A percentile compares a stretch with the other conserved stretches of the same genome.
Conservation (phyloP, 23 tunicate genomes). For the Corella eumyota region DNA sequence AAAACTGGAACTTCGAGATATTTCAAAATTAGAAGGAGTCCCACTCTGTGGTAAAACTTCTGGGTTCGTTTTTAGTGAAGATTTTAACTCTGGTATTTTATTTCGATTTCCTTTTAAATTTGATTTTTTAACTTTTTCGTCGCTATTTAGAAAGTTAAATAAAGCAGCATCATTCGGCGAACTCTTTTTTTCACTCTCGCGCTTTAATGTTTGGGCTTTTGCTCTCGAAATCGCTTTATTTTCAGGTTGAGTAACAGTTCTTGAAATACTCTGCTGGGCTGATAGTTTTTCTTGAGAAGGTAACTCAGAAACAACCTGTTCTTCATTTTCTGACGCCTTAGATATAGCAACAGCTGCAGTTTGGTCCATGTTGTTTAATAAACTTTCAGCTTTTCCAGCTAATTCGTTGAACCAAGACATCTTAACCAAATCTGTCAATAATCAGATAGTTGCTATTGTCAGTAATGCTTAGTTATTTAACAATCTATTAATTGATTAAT, state of each 20-base stretch:
- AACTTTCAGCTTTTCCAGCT: slow-evolving; percentile 89
- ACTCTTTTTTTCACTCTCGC: not conserved
- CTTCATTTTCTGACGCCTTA: slow-evolving; percentile 11
- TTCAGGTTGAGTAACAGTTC: not conserved
- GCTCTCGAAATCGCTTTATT: not conserved
- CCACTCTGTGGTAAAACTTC: not conserved
- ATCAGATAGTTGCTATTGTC: no score
- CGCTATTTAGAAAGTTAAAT: slow-evolving; percentile 70
- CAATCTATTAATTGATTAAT: no score
- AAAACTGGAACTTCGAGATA: slow-evolving; percentile 75
- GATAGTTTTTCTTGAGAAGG: not conserved
- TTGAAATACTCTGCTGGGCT: not conserved
- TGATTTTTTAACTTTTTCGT: slow-evolving; percentile 20
- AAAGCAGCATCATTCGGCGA: slow-evolving; percentile 50
- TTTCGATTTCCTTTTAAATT: not conserved
- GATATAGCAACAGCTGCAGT: slow-evolving; percentile 84
- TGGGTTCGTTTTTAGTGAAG: not conserved
- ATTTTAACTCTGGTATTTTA: not conserved
- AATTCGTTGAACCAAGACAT: slow-evolving; percentile 89
- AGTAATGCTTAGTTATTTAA: no score
- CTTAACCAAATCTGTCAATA: not conserved
- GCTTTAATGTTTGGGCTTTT: slow-evolving; percentile 1
- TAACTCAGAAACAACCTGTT: not conserved
- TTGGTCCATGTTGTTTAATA: slow-evolving; percentile 92
- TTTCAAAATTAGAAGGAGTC: slow-evolving; percentile 20